Evolutionary conservation across 2,113 vertebrate species (phyloP).

Genomic region (Malurus cyaneus): DNA sequence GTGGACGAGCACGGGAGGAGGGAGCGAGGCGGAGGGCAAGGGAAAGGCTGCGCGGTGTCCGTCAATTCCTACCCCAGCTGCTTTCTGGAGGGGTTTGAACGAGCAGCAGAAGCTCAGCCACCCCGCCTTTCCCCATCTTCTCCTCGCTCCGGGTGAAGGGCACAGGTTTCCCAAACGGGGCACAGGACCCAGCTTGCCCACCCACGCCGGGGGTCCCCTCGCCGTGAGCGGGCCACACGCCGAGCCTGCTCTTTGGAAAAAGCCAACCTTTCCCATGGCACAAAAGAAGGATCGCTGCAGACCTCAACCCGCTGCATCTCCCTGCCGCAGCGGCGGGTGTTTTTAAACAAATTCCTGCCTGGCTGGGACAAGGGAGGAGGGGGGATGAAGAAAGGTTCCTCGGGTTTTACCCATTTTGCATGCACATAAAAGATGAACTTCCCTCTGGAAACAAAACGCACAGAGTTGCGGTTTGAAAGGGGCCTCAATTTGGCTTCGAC

Average conservation of each 20-base stretch:
- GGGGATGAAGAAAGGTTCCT: neutral
- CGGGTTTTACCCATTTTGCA: conserved; percentile 53
- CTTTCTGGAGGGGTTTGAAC: neutral
- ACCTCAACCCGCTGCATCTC: neutral
- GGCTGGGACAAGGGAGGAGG: neutral
- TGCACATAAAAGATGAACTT: conserved; percentile 58
- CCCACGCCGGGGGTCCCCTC: neutral
- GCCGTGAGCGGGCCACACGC: neutral
- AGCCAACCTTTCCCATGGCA: neutral
- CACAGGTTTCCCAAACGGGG: neutral
- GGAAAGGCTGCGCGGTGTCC: fast-evolving
- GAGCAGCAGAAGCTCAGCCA: neutral
- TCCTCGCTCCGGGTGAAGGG: fast-evolving
- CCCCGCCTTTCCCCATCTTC: neutral
- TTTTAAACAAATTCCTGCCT: conserved; percentile 1
- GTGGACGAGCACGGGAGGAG: neutral
- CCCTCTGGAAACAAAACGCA: conserved; percentile 57
- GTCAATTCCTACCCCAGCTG: fast-evolving
- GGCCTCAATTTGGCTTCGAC: conserved; percentile 48
- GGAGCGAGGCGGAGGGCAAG: fast-evolving
- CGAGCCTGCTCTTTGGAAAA: neutral
- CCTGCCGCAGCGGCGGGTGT: neutral
- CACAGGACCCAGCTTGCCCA: neutral
- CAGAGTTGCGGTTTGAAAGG: conserved; percentile 43
- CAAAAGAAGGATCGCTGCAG: neutral